Percentiles rank a stretch among this genome's conserved stretches.
Conservation (phyloP, 2,797 vertebrate genomes). For the Hozukius guyotensis region DNA sequence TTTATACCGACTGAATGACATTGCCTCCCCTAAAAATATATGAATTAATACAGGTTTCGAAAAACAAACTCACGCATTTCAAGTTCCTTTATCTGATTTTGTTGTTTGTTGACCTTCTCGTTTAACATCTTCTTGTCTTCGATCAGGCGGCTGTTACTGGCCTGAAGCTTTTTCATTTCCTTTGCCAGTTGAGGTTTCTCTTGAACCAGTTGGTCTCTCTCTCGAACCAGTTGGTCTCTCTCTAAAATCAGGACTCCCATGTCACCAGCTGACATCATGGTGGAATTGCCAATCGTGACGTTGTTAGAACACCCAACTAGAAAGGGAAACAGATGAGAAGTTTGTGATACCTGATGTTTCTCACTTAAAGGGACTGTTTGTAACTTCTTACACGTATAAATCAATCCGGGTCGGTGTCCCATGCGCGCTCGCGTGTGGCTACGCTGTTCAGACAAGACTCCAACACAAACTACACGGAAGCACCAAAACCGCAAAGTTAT, state of each 20-base stretch:
- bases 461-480: too few species aligned
- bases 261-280: background rate
- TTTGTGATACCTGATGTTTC: background rate
- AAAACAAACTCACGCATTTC: background rate
- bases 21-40: background rate
- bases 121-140: background rate
- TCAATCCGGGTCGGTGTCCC: too few species aligned
- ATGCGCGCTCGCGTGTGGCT: too few species aligned
- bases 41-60: background rate
- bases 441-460: too few species aligned
- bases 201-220: background rate
- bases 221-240: background rate
- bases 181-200: background rate
- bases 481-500: too few species aligned
- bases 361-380: too few species aligned
- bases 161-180: background rate
- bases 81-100: background rate
- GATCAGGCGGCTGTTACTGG: accelerated
- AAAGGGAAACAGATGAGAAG: background rate
- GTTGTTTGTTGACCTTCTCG: accelerated
- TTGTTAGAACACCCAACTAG: background rate
- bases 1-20: background rate
- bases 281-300: background rate
- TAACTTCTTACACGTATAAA: too few species aligned
- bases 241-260: background rate